Base-by-base conservation (phyloP, 2,113 vertebrate genomes). In the Nicator chloris region DNA sequence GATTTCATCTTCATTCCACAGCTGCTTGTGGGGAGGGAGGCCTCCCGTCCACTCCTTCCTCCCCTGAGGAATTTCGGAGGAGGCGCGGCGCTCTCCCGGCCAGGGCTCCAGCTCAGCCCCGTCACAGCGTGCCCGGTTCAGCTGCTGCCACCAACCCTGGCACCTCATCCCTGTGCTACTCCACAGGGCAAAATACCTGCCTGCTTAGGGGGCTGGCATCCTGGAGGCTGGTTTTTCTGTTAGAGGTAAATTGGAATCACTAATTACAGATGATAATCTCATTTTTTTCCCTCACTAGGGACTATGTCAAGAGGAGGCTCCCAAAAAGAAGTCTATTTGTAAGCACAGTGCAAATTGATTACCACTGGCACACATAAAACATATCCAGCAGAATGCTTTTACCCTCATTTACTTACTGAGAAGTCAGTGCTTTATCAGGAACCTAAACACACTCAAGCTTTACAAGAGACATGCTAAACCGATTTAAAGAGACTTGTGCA, bases 1-100 rank as follows among this genome's bases (percentile, higher is more conserved):
- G 90, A 90, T 94, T 95, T 93, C 92, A 75, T 93, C 73, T 92
- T 95, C 92, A 96, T 97, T 95, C 96, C 95, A 96, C 90, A 96
- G 96, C 88, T 95, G 93, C 80, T 83, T 94, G 80, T 50, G 79
- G 86, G 72, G 88, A 95, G 69, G 53, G 82, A 93, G 94, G 96
- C 92, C 94, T 96, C 95, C 88, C n/a, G 0, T 94, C 69, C 51
- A 53, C 90, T 93, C 71, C 73, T 92, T 93, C 82, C 80, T 95
- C 64, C 88, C 70, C 94, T 68, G 57, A 90, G 69, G 92, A 96
- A 96, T 95, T 96, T 88, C 6, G 0, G 86, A 11, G 2, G 86
- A 81, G 82, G 79, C 33, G 33, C 14, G 24, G 90, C 81, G 80
- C 65, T 86, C 82, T 91, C 92, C 72, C 44, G 7, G 90, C 63